phyloP scores from a whole-genome alignment of 2,888 invertebrate genomes.

The Conchocele bisecta region DNA sequence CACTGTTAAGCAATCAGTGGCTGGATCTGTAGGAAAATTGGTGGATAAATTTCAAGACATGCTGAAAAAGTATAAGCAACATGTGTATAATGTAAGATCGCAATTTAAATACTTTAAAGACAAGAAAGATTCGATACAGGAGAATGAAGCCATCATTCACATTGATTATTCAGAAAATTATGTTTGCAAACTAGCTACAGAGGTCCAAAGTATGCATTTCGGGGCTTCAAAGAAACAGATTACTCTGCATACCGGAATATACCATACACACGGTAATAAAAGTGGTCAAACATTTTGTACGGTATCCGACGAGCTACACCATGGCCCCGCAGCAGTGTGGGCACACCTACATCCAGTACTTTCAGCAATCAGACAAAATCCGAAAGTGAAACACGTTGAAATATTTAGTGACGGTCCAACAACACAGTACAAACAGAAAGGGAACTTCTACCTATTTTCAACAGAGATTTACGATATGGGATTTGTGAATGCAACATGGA shows the following conservation, averaged over 20 bases:
- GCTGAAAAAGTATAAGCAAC: slow-evolving; percentile 8
- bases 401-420: slow-evolving; percentile 73
- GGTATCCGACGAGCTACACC: slow-evolving; percentile 74
- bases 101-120: slow-evolving; percentile 7
- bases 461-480: slow-evolving; percentile 30
- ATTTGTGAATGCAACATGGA: slow-evolving; percentile 67
- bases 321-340: slow-evolving; percentile 81
- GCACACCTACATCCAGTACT: slow-evolving; percentile 78
- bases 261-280: slow-evolving; percentile 1
- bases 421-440: slow-evolving; percentile 80
- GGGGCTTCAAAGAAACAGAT: slow-evolving; percentile 41
- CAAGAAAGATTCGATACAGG: slow-evolving; percentile 13
- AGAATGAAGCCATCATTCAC: slow-evolving; percentile 37
- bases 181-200: slow-evolving; percentile 17
- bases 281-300: slow-evolving; percentile 65
- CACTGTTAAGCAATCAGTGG: slow-evolving; percentile 26
- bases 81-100: neutral
- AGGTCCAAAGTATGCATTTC: slow-evolving; percentile 41
- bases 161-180: slow-evolving; percentile 48
- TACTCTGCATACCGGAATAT: slow-evolving; percentile 51
- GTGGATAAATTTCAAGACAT: slow-evolving; percentile 18
- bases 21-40: slow-evolving; percentile 15
- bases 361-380: slow-evolving; percentile 30
- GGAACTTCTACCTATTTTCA: slow-evolving; percentile 77
- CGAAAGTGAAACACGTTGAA: slow-evolving; percentile 36